Percentiles rank a stretch among this genome's conserved stretches.
Conservation (phyloP, 2,888 invertebrate species). For the Miltochrista miniata region DNA sequence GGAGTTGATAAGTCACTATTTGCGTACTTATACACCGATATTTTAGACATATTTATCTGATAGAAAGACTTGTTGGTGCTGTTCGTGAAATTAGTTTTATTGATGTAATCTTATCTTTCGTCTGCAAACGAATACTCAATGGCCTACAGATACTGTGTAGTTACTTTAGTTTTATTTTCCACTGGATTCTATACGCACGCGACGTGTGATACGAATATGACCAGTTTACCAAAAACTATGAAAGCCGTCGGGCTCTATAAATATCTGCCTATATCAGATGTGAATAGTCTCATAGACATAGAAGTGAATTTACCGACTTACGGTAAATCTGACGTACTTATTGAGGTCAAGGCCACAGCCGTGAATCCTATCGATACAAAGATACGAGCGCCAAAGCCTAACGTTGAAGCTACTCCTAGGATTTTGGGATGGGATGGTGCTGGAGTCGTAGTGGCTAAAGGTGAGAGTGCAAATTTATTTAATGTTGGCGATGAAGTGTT, state of each 20-base stretch:
- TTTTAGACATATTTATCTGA: too few species aligned
- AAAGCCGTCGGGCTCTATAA: slow-evolving; percentile 72
- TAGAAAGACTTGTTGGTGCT: too few species aligned
- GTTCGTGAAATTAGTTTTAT: neutral
- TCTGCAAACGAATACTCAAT: neutral
- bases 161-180: neutral
- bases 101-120: neutral
- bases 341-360: slow-evolving; percentile 68
- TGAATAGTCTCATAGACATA: slow-evolving; percentile 64
- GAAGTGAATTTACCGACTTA: slow-evolving; percentile 58
- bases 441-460: slow-evolving; percentile 64
- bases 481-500: slow-evolving; percentile 70
- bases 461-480: slow-evolving; percentile 49
- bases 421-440: slow-evolving; percentile 75
- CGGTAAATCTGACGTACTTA: slow-evolving; percentile 56
- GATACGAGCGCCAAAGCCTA: slow-evolving; percentile 64
- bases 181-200: slow-evolving; percentile 10
- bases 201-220: slow-evolving; percentile 21
- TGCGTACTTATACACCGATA: too few species aligned
- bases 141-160: neutral
- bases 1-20: neutral
- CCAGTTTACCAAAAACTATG: slow-evolving; percentile 66
- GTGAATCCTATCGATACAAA: slow-evolving; percentile 75
- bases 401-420: slow-evolving; percentile 53
- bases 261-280: slow-evolving; percentile 68